Evolutionary conservation across 2,113 vertebrate species (phyloP), one percentile per base, ranked within the genome.

Genomic region (Trichomycterus rosablanca): DNA sequence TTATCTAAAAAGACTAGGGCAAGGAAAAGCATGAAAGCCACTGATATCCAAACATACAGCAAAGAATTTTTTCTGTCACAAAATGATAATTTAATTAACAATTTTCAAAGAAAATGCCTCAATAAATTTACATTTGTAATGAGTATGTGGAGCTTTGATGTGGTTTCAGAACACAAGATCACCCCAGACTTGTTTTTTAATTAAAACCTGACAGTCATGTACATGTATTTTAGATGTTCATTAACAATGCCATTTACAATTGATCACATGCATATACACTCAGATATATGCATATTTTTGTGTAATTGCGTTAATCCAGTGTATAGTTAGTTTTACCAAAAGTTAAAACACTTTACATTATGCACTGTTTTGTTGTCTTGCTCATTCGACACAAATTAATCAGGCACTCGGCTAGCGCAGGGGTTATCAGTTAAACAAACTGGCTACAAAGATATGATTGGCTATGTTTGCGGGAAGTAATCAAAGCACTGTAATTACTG

Each of bases 1-100:
- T 43, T 56, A 49, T 45, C 44, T 34, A 28, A 23, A 40, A 55
- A 52, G 30, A 54, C 9, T 54, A 52, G 22, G n/a, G 56, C 23
- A 51, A 10, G 50, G 63, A 16, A 23, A 26, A 24, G 24, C 35
- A 9, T 58, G 54, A 42, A 50, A 50, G 40, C 26, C 52, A 54
- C 22, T 48, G 32, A 53, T 53, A 52, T 42, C 3, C 19, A 45
- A 42, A 53, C 53, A 10, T 42, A 34, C 11, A 30, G 39, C 10
- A 52, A 0, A 49, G 18, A 32, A 32, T 18, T 37, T 19, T n/a
- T n/a, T n/a, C n/a, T n/a, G n/a, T n/a, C n/a, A n/a, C 16, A 11
- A 11, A 11, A 12, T 1, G 9, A 35, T 35, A 35, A 35, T 35
- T 1, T 35, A 35, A 35, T 35, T 35, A 35, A 35, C 34, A 35